These are phyloP conservation scores for Cheiracanthium punctorium DNA, from an alignment of 2,888 invertebrate species.

Conservation along the genomic window DNA sequence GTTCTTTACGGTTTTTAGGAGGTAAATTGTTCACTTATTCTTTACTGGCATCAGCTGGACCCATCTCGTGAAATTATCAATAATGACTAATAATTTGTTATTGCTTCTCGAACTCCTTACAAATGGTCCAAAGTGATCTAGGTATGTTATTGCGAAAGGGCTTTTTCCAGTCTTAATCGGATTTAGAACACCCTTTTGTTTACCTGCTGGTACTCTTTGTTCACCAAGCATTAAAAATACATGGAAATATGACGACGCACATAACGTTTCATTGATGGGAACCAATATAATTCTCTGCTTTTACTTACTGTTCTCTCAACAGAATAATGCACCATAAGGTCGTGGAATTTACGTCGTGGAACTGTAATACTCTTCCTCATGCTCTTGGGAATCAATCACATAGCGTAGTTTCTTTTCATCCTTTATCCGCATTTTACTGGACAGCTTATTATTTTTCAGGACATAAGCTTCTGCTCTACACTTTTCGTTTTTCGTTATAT, in stretches of 20 bases:
- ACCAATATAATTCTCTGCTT: too few species aligned
- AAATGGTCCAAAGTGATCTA: not conserved
- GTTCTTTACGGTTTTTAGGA: too few species aligned
- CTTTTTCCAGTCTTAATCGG: not conserved
- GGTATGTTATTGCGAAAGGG: not conserved
- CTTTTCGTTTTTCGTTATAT: not conserved
- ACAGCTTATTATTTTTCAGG: not conserved
- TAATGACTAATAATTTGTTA: too few species aligned
- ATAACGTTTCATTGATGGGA: too few species aligned
- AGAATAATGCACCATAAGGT: constrained; percentile 5
- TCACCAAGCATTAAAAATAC: too few species aligned
- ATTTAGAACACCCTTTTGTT: not conserved
- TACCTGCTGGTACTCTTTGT: not conserved
- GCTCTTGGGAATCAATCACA: not conserved
- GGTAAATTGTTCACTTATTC: too few species aligned
- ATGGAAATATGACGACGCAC: not conserved
- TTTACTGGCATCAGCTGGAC: too few species aligned
- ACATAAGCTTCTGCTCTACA: not conserved
- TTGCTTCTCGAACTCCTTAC: not conserved
- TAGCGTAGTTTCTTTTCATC: not conserved
- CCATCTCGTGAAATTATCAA: too few species aligned
- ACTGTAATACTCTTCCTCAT: constrained; percentile 14
- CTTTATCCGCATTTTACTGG: not conserved
- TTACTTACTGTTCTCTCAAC: not conserved
- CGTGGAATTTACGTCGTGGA: constrained; percentile 9